Percentiles rank a stretch among this genome's conserved stretches.
Conservation (phyloP, 1,140 invertebrate genomes). For the Diorhabda carinulata region DNA sequence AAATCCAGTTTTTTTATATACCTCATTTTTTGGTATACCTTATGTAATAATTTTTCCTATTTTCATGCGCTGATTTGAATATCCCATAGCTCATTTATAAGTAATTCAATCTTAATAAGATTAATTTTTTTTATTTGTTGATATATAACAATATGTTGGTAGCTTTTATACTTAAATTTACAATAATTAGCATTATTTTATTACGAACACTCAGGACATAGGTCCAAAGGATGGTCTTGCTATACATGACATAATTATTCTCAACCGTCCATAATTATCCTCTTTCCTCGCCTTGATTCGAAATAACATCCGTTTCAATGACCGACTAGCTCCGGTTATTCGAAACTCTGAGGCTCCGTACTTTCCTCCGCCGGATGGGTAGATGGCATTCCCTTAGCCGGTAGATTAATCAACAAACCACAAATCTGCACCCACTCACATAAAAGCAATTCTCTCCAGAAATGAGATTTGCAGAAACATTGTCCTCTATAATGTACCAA, state of each 20-base stretch:
- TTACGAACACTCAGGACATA: no score
- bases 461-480: conserved; percentile 29
- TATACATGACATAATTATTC: not conserved
- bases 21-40: no score
- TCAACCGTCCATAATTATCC: not conserved
- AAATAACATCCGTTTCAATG: not conserved
- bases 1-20: no score
- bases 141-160: no score
- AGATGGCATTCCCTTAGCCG: conserved; percentile 7
- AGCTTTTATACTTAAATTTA: no score
- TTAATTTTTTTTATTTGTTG: no score
- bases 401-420: conserved; percentile 32
- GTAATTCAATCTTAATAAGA: no score
- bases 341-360: conserved; percentile 5
- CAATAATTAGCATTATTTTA: no score
- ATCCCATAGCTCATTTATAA: no score
- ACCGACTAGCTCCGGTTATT: conserved; percentile 6
- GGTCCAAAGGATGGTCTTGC: no score
- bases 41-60: no score
- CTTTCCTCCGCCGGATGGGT: conserved; percentile 5
- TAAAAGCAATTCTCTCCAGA: conserved; percentile 28
- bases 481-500: conserved; percentile 15
- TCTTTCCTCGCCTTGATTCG: not conserved
- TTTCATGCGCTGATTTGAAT: no score
- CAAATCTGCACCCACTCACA: conserved; percentile 32